phyloP scores from a whole-genome alignment of 2,113 vertebrate genomes.

The Sebastes fasciatus region DNA sequence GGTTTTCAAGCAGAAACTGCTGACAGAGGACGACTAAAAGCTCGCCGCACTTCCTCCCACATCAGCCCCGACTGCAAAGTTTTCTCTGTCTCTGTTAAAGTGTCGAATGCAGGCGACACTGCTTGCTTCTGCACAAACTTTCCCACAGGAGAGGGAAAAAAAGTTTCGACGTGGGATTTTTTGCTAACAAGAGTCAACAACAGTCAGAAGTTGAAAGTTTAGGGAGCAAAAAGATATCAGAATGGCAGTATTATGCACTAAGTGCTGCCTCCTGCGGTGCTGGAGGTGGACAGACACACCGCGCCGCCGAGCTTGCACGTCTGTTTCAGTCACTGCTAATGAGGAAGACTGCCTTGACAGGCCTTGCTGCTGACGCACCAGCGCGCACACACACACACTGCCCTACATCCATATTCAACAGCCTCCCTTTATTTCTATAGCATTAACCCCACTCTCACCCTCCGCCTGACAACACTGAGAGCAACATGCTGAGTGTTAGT shows the following conservation, averaged over 20 bases:
- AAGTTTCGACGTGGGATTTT: constrained; percentile 26
- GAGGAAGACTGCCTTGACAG: constrained; percentile 56
- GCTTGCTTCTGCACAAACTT: constrained; percentile 46
- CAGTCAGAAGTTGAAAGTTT: constrained; percentile 29
- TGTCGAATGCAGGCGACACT: constrained; percentile 2
- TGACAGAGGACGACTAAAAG: constrained; percentile 70
- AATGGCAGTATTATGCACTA: not conserved
- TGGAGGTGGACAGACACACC: constrained; percentile 25
- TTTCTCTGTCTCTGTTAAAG: constrained; percentile 40
- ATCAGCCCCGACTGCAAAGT: constrained; percentile 49
- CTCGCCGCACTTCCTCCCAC: constrained; percentile 53
- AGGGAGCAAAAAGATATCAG: constrained; percentile 19
- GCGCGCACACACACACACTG: constrained; percentile 27
- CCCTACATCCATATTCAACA: constrained; percentile 55
- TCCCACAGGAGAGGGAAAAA: constrained; percentile 10
- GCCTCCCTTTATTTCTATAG: constrained; percentile 19
- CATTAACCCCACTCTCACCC: constrained; percentile 36
- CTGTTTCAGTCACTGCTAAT: constrained; percentile 59
- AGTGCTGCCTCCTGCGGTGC: constrained; percentile 9
- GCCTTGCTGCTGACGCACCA: constrained; percentile 1
- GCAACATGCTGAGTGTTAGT: constrained; percentile 4
- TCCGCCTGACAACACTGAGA: constrained; percentile 3
- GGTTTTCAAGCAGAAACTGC: constrained; percentile 60
- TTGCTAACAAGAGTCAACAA: constrained; percentile 21
- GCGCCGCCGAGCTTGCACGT: not conserved